Evolutionary conservation across 2,113 vertebrate species (phyloP).

Genomic region (Labeo rohita): DNA sequence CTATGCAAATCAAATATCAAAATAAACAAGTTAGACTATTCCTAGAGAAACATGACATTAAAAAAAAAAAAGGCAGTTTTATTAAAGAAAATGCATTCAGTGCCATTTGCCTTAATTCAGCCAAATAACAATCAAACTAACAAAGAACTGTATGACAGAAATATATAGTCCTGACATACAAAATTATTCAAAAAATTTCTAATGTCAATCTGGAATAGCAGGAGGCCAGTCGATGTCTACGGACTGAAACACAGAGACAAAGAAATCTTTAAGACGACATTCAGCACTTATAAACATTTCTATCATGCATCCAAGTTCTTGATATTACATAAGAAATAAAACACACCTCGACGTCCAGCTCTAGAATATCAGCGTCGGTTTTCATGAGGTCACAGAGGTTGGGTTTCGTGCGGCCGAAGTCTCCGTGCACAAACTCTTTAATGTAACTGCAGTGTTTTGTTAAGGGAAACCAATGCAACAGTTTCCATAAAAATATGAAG

Average conservation of each 20-base stretch:
- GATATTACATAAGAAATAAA: neutral
- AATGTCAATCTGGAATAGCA: constrained; percentile 79
- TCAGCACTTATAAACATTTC: neutral
- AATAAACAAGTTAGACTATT: neutral
- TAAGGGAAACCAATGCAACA: neutral
- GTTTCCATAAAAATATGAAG: neutral
- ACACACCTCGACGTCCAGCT: constrained; percentile 93
- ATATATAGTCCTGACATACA: neutral
- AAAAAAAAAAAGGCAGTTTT: constrained; percentile 5
- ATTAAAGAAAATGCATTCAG: constrained; percentile 6
- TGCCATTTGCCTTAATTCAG: neutral
- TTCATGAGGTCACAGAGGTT: constrained; percentile 89
- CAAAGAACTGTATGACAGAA: neutral
- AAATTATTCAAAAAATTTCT: neutral
- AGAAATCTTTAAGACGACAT: neutral
- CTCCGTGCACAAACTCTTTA: constrained; percentile 97
- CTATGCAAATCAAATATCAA: no score
- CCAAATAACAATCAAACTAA: neutral
- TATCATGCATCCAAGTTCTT: neutral
- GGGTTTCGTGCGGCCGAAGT: constrained; percentile 95
- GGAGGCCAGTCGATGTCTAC: constrained; percentile 98
- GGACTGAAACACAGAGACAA: constrained; percentile 75
- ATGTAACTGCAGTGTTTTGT: constrained; percentile 81
- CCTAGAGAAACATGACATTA: neutral
- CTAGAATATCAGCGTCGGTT: constrained; percentile 89